These are phyloP conservation scores for Enhydra lutris DNA, from an alignment of 2,113 vertebrate species.

Conservation along the genomic window DNA sequence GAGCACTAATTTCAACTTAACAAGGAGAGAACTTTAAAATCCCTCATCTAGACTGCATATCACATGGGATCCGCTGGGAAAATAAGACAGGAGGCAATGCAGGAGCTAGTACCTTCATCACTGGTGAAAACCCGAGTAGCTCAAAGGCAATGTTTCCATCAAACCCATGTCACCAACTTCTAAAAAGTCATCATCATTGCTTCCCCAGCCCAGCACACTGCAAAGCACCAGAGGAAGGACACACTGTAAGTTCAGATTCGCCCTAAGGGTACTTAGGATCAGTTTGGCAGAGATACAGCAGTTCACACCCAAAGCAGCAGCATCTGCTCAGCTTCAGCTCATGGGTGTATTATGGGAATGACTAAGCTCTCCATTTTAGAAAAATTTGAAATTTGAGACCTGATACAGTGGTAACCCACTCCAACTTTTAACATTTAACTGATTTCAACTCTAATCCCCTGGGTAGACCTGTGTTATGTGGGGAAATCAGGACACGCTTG, in stretches of 20 bases:
- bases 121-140: not conserved
- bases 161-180: not conserved
- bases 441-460: not conserved
- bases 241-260: not conserved
- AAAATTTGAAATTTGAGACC: not conserved
- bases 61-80: not conserved
- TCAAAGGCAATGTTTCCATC: not conserved
- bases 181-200: not conserved
- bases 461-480: accelerated
- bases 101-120: not conserved
- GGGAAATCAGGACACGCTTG: not conserved
- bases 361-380: not conserved
- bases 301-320: not conserved
- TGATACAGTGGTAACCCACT: not conserved
- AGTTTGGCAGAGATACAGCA: not conserved
- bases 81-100: not conserved
- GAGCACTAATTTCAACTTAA: conserved; percentile 22
- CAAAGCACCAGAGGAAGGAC: not conserved
- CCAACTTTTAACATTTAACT: not conserved
- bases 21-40: conserved; percentile 33
- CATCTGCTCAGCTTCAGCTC: not conserved
- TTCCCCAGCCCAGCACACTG: not conserved
- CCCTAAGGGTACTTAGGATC: not conserved
- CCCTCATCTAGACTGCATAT: not conserved
- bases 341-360: not conserved